Conservation (phyloP, 2,888 invertebrate species). For the Orchesella flavescens region DNA sequence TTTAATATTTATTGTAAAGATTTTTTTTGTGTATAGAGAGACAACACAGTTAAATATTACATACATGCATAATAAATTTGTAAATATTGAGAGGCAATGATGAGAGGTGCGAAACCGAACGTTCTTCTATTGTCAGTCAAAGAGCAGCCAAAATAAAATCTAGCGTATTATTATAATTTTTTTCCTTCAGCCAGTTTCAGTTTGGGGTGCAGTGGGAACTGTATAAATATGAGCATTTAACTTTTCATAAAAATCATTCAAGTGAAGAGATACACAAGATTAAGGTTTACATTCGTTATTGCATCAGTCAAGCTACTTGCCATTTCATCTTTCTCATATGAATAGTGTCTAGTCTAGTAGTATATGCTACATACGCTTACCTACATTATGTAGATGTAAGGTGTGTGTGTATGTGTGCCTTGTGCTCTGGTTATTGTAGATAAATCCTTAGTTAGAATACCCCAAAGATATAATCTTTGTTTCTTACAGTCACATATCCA, state of each 20-base stretch:
- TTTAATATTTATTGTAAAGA: too few species aligned
- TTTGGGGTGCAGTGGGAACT: background rate
- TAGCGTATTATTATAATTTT: background rate
- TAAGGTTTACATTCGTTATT: background rate
- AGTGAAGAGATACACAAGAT: background rate
- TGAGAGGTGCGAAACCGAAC: background rate
- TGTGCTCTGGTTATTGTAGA: too few species aligned
- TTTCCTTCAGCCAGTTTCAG: background rate
- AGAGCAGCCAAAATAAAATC: background rate
- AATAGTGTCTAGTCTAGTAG: background rate
- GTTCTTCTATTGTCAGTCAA: background rate
- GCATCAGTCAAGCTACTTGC: background rate
- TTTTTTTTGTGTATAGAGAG: too few species aligned
- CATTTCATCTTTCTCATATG: background rate
- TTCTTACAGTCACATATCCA: background rate
- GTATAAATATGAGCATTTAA: background rate
- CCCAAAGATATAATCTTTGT: slow-evolving; percentile 11
- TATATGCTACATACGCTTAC: background rate
- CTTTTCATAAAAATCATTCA: slow-evolving; percentile 24
- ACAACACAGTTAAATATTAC: too few species aligned
- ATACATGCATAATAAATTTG: too few species aligned
- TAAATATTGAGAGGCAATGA: too few species aligned
- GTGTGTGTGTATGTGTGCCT: background rate
- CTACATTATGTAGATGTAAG: background rate
- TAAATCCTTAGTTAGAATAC: background rate